A percentile compares a stretch with the other conserved stretches of the same genome.
These are phyloP conservation scores for Leptodirus hochenwartii DNA, from an alignment of 2,888 invertebrate species.

Conservation along the genomic window DNA sequence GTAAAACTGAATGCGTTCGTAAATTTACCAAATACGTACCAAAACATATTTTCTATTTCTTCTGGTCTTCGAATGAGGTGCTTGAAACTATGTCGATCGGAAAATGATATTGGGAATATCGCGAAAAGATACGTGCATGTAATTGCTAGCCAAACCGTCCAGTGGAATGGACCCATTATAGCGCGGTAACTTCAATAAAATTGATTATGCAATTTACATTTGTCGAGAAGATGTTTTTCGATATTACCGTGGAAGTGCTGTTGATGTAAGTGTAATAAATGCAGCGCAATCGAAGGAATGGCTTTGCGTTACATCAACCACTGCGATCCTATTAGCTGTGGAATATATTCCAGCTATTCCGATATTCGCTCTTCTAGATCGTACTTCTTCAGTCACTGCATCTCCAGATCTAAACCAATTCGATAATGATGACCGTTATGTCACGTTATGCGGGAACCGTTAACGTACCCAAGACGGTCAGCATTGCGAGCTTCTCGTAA, in stretches of 20 bases:
- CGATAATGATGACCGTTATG: neutral
- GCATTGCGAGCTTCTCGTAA: constrained; percentile 37
- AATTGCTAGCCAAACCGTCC: constrained; percentile 61
- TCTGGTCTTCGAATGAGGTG: constrained; percentile 48
- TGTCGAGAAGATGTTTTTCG: neutral
- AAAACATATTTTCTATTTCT: constrained; percentile 69
- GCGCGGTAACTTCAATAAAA: constrained; percentile 57
- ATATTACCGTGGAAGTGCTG: constrained; percentile 51
- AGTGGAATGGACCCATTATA: constrained; percentile 67
- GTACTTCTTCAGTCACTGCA: constrained; percentile 37
- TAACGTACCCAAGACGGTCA: constrained; percentile 27
- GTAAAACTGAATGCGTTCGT: constrained; percentile 61
- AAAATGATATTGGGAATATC: constrained; percentile 56
- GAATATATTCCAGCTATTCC: constrained; percentile 57
- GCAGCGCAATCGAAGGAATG: constrained; percentile 61
- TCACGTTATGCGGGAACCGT: neutral
- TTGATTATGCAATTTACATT: constrained; percentile 5
- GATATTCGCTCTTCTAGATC: constrained; percentile 37
- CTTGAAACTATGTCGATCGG: constrained; percentile 46
- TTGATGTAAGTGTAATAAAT: constrained; percentile 59
- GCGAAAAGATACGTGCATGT: constrained; percentile 52
- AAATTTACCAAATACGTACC: constrained; percentile 74
- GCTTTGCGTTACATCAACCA: constrained; percentile 41
- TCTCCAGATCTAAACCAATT: constrained; percentile 37
- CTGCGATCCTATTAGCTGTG: constrained; percentile 30